Evolutionary conservation across 2,888 invertebrate species (phyloP).

Genomic region (Trissonchulus latispiculum): DNA sequence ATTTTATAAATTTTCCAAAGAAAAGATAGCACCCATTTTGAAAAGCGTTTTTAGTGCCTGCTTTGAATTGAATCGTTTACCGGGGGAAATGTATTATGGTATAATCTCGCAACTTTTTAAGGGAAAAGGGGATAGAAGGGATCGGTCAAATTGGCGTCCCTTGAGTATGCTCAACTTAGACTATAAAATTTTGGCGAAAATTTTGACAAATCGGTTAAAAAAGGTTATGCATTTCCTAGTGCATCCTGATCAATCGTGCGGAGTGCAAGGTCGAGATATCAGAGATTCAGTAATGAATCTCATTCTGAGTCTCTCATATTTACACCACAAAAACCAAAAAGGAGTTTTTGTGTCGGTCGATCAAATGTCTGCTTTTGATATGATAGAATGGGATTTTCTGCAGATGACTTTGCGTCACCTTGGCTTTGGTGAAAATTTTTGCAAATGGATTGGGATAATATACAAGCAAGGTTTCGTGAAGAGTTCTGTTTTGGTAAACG

Average conservation of each 20-base stretch:
- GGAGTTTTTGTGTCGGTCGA: background rate
- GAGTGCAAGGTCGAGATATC: background rate
- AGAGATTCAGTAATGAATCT: background rate
- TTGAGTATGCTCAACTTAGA: background rate
- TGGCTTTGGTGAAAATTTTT: background rate
- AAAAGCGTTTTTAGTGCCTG: background rate
- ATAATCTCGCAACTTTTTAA: background rate
- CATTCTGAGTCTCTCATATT: background rate
- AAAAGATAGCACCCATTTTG: background rate
- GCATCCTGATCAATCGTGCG: background rate
- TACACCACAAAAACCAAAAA: background rate
- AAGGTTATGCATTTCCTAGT: background rate
- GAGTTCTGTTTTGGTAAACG: background rate
- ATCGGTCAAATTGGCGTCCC: background rate
- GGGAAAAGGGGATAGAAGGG: background rate
- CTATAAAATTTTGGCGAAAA: constrained; percentile 3
- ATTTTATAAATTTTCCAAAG: background rate
- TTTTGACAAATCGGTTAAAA: background rate
- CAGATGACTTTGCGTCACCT: background rate
- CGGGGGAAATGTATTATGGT: background rate
- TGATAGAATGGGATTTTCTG: background rate
- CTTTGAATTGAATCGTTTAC: background rate
- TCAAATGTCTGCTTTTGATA: background rate
- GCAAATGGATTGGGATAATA: background rate
- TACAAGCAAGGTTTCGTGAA: background rate